Percentiles rank a stretch among this genome's conserved stretches.
Conservation (phyloP, 2,888 invertebrate genomes). For the Eucera pruinosa region DNA sequence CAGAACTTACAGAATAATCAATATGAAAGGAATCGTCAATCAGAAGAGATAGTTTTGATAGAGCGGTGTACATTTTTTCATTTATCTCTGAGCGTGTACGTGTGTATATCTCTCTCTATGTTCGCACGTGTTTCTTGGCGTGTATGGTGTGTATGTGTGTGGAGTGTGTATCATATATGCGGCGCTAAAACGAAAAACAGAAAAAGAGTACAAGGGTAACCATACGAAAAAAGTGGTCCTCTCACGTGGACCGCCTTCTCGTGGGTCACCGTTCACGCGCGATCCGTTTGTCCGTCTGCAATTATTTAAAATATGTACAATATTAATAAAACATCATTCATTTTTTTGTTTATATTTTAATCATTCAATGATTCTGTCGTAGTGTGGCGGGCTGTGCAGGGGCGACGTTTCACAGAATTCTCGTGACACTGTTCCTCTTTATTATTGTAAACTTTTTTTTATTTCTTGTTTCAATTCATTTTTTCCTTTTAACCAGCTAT, state of each 20-base stretch:
- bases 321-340: slow-evolving; percentile 78
- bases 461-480: neutral
- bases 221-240: slow-evolving; percentile 67
- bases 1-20: slow-evolving; percentile 82
- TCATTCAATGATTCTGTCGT: slow-evolving; percentile 78
- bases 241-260: slow-evolving; percentile 62
- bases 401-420: slow-evolving; percentile 64
- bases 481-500: neutral
- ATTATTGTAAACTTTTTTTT: neutral
- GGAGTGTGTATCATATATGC: slow-evolving; percentile 69
- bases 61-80: slow-evolving; percentile 74
- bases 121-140: slow-evolving; percentile 44
- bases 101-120: slow-evolving; percentile 54
- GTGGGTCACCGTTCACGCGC: slow-evolving; percentile 77
- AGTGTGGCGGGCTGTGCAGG: slow-evolving; percentile 78
- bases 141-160: slow-evolving; percentile 51
- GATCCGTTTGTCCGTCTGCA: slow-evolving; percentile 80
- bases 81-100: slow-evolving; percentile 59
- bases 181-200: slow-evolving; percentile 77
- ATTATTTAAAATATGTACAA: slow-evolving; percentile 84
- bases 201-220: slow-evolving; percentile 73
- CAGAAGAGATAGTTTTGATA: slow-evolving; percentile 77
- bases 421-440: slow-evolving; percentile 45
- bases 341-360: slow-evolving; percentile 72
- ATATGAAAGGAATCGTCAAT: slow-evolving; percentile 82